Base-by-base conservation (phyloP, 2,888 invertebrate genomes). In the Dermolepida albohirtum region DNA sequence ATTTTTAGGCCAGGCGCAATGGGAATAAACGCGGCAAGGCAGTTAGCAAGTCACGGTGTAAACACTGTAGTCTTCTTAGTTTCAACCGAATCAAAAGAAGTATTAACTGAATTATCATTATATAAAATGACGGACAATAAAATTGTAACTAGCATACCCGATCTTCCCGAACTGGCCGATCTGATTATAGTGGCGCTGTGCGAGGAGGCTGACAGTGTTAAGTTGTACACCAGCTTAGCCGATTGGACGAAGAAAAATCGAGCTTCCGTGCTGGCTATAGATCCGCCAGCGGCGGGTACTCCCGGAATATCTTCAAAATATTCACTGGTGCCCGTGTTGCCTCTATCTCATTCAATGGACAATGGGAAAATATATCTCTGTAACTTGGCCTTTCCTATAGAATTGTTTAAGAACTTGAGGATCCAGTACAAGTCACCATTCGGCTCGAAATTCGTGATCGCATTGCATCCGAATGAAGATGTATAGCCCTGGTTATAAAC, bases 341-440 rank as follows among this genome's bases (percentile, higher is more conserved):
- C 94, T 43, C 84, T 93, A 54, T 85, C 87, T 6, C 87, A 89
- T 80, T 85, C 87, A 67, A 80, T 84, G 67, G 86, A 86, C 75
- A 88, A 89, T 78, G 91, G 93, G 55, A 91, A 91, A 82, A 85
- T 95, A 75, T 95, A 94, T 85, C 87, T 96, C 73, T 94, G 93
- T 81, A 93, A 95, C 85, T 86, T 95, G 78, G 93, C 92, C 74
- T 88, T 95, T 78, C 95, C 96, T 29, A 85, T 88, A 73, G 88
- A 89, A 80, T 87, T 95, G 76, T 95, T 92, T 85, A 85, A 86
- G 63, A 90, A 91, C 76, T 89, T 90, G 74, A 90, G 91, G 66
- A 90, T 96, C 71, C 86, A 87, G 72, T 96, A 95, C 85, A 89
- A 89, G 77, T 92, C 95, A 73, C 96, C 96, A 6, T 96, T 95